These are phyloP conservation scores for Mimumesa dahlbomi DNA, from an alignment of 2,888 invertebrate species.

Conservation along the genomic window DNA sequence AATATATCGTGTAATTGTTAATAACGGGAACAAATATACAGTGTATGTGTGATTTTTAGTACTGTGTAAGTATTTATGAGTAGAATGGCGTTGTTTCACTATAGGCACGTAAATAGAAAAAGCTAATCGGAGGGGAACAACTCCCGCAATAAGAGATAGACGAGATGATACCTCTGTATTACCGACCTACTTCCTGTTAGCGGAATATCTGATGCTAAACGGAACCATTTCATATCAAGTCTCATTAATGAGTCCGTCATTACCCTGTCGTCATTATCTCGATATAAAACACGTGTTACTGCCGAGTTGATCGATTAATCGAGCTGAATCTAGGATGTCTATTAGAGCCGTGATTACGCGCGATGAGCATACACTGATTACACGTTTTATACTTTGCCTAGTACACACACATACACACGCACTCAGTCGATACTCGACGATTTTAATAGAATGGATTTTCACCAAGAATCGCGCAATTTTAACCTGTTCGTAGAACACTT, in stretches of 20 bases:
- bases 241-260: constrained; percentile 65
- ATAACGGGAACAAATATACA: too few relatives aligned
- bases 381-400: constrained; percentile 38
- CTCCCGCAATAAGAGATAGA: constrained; percentile 26
- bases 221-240: constrained; percentile 56
- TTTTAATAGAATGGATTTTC: constrained; percentile 12
- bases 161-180: constrained; percentile 45
- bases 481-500: too few relatives aligned
- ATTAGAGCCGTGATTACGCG: constrained; percentile 56
- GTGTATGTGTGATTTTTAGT: constrained; percentile 15
- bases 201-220: constrained; percentile 60
- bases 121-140: constrained; percentile 43
- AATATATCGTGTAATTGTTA: too few relatives aligned
- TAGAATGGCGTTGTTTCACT: neutral
- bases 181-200: constrained; percentile 58
- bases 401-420: constrained; percentile 25
- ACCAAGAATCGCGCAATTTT: too few relatives aligned
- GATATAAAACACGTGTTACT: constrained; percentile 56
- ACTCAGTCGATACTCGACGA: constrained; percentile 20
- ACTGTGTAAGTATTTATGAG: too few relatives aligned
- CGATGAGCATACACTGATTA: constrained; percentile 56
- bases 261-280: constrained; percentile 63
- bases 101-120: constrained; percentile 48
- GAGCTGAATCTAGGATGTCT: constrained; percentile 59
- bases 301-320: constrained; percentile 61